phyloP scores from a whole-genome alignment of 2,797 vertebrate genomes.

The Psittacula derbiana region DNA sequence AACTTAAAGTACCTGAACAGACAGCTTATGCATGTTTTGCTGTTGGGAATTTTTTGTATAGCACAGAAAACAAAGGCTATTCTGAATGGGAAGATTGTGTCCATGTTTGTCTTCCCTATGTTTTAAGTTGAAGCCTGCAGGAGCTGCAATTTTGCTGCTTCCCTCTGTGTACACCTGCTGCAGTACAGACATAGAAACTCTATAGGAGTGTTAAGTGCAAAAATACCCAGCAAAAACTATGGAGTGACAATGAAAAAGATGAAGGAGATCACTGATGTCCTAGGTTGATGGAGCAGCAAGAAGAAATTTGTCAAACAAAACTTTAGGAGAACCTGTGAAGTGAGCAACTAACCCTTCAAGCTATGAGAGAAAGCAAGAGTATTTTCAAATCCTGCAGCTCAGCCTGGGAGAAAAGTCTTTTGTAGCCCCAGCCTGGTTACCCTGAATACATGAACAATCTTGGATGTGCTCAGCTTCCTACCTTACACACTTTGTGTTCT shows the following conservation, averaged over 20 bases:
- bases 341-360: neutral
- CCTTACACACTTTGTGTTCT: neutral
- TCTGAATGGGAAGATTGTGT: neutral
- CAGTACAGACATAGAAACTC: neutral
- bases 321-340: neutral
- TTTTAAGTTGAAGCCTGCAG: neutral
- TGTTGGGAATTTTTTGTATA: neutral
- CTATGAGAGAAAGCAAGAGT: neutral
- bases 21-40: neutral
- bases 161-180: rapidly evolving
- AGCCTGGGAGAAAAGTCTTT: neutral
- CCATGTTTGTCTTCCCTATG: neutral
- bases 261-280: neutral
- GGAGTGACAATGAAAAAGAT: neutral
- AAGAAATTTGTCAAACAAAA: neutral
- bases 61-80: neutral
- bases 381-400: neutral
- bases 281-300: neutral
- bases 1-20: neutral
- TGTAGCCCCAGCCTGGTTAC: neutral
- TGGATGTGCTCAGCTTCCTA: neutral
- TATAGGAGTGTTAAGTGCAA: neutral
- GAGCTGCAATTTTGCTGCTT: neutral
- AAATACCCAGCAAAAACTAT: neutral
- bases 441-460: neutral